Evolutionary conservation across 2,797 vertebrate species (phyloP).

Genomic region (Synaphobranchus kaupii): DNA sequence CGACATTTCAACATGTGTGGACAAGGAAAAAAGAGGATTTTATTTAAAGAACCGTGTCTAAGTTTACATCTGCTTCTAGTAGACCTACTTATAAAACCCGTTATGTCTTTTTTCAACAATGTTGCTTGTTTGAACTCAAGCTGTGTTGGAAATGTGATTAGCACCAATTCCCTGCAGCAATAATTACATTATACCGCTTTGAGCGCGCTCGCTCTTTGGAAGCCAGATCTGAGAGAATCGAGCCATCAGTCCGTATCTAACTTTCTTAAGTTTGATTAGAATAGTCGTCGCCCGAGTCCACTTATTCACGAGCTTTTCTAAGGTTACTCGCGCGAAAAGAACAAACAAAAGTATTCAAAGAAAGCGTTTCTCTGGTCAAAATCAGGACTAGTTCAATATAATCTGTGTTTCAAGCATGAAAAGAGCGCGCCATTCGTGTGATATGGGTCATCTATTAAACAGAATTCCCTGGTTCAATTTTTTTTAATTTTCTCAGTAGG

Average conservation of each 20-base stretch:
- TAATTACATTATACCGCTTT: conserved; percentile 57
- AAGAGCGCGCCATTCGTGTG: conserved; percentile 15
- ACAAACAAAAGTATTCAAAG: conserved; percentile 2
- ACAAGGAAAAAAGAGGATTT: background rate
- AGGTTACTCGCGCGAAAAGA: conserved; percentile 26
- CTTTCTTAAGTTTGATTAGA: conserved; percentile 47
- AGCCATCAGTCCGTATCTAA: conserved; percentile 53
- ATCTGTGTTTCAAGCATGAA: conserved; percentile 12
- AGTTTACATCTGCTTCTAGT: conserved; percentile 27
- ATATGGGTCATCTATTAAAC: background rate
- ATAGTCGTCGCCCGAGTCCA: conserved; percentile 17
- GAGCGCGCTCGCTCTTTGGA: conserved; percentile 29
- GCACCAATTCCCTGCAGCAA: conserved; percentile 25
- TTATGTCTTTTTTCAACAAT: conserved; percentile 11
- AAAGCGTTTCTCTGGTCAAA: background rate
- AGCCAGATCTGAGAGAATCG: conserved; percentile 28
- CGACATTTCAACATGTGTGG: background rate
- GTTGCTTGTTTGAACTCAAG: conserved; percentile 44
- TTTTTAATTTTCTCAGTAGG: background rate
- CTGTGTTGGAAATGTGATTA: conserved; percentile 58
- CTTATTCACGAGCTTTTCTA: conserved; percentile 17
- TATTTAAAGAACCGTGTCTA: conserved; percentile 28
- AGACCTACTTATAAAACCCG: conserved; percentile 19
- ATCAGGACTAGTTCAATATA: background rate
- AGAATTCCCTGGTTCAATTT: background rate